Evolutionary conservation across 2,797 vertebrate genomes (phyloP).

Genomic region (Molossus molossus): DNA sequence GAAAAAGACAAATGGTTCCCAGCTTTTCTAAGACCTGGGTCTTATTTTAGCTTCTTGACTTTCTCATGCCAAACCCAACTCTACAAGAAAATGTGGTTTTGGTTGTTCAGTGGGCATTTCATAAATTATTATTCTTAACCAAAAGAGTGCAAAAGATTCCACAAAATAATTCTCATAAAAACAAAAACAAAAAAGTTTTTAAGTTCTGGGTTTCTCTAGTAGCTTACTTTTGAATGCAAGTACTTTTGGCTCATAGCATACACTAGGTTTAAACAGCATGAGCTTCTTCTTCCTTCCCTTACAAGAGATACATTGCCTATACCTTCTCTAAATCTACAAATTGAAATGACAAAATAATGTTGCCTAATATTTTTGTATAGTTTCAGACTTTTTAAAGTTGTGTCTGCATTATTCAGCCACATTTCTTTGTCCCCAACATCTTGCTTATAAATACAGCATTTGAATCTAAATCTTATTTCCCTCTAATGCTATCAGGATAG

Average conservation of each 20-base stretch:
- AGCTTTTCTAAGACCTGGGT: neutral
- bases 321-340: neutral
- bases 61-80: neutral
- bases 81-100: neutral
- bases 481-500: neutral
- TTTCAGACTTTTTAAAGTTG: neutral
- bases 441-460: neutral
- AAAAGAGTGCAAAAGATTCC: neutral
- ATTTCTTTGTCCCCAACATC: neutral
- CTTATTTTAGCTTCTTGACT: neutral
- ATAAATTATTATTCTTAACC: neutral
- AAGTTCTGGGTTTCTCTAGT: neutral
- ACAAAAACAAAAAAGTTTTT: neutral
- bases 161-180: neutral
- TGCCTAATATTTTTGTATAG: neutral
- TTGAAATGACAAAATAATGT: neutral
- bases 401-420: neutral
- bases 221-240: neutral
- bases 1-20: neutral
- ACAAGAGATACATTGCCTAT: too few species aligned
- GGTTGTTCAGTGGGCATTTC: neutral
- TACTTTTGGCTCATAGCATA: neutral
- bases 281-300: neutral
- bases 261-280: neutral
- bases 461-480: neutral